phyloP scores from a whole-genome alignment of 2,113 vertebrate species.

The Corydoras sp. region DNA sequence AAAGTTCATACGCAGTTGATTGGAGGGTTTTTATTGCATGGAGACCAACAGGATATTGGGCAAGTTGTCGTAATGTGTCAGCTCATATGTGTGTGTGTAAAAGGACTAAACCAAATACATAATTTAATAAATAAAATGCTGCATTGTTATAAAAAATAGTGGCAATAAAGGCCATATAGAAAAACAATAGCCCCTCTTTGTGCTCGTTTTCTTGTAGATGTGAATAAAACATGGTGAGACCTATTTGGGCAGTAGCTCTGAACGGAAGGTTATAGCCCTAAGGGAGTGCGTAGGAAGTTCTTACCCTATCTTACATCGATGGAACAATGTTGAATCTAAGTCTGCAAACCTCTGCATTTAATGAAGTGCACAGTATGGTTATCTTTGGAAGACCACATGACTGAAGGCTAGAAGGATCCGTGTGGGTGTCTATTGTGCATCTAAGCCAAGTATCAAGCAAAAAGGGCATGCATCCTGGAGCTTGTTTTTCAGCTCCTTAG shows the following conservation, averaged over 20 bases:
- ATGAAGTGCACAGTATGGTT: slow-evolving; percentile 36
- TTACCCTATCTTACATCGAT: slow-evolving; percentile 14
- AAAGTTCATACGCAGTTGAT: no score
- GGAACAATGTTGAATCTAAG: slow-evolving; percentile 18
- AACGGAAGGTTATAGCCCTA: slow-evolving; percentile 37
- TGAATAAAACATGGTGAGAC: slow-evolving; percentile 14
- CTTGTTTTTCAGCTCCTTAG: slow-evolving; percentile 20
- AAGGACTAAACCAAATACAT: no score
- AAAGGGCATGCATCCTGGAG: slow-evolving; percentile 3
- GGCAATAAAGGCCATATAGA: no score
- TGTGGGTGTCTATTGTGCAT: slow-evolving; percentile 20
- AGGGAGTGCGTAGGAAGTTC: slow-evolving; percentile 14
- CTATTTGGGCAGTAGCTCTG: slow-evolving; percentile 24
- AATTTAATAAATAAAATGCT: no score
- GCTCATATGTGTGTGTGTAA: no score
- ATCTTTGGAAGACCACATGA: slow-evolving; percentile 3
- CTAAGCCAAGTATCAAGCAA: slow-evolving; percentile 13
- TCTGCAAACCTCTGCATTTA: slow-evolving; percentile 37
- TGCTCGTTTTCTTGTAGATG: background rate
- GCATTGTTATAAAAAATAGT: background rate
- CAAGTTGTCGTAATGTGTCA: no score
- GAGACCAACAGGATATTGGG: no score
- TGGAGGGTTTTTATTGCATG: no score
- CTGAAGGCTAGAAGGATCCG: slow-evolving; percentile 14
- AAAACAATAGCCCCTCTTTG: background rate